Percentiles rank a stretch among this genome's conserved stretches.
Evolutionary conservation across 2,797 vertebrate species (phyloP).

Genomic region (Pteropus rufus): DNA sequence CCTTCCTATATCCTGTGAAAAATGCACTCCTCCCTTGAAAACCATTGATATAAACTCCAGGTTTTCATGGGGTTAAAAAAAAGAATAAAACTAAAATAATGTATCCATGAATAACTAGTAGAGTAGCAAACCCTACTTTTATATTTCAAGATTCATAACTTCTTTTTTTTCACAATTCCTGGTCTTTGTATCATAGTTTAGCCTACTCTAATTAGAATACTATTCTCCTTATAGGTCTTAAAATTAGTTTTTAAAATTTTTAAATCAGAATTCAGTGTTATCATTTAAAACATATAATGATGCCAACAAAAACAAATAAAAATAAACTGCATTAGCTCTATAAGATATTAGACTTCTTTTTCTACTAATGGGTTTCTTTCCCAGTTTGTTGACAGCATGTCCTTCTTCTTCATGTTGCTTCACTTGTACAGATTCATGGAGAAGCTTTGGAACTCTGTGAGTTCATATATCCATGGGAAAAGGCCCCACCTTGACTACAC

Average conservation of each 20-base stretch:
- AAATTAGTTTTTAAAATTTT: not conserved
- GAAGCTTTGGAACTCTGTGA: not conserved
- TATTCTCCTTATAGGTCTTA: not conserved
- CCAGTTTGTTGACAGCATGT: not conserved
- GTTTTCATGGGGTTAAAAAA: not conserved
- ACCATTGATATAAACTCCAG: not conserved
- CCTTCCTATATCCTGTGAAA: not conserved
- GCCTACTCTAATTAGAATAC: not conserved
- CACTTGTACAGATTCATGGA: not conserved
- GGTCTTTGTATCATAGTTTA: not conserved
- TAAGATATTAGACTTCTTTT: not conserved
- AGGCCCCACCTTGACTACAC: not conserved
- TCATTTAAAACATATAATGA: not conserved
- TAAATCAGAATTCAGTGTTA: constrained; percentile 36
- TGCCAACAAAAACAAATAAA: constrained; percentile 9
- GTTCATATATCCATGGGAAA: not conserved
- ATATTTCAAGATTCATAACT: not conserved
- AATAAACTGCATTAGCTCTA: not conserved
- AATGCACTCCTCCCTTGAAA: not conserved
- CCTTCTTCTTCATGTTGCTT: not conserved
- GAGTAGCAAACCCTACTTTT: not conserved
- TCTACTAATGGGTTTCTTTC: not conserved
- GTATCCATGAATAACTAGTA: not conserved
- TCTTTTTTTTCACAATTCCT: not conserved
- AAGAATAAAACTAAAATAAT: not conserved